These are phyloP conservation scores for Heliopora coerulea DNA, from an alignment of 92 coral and sea anemone genomes.

Conservation along the genomic window DNA sequence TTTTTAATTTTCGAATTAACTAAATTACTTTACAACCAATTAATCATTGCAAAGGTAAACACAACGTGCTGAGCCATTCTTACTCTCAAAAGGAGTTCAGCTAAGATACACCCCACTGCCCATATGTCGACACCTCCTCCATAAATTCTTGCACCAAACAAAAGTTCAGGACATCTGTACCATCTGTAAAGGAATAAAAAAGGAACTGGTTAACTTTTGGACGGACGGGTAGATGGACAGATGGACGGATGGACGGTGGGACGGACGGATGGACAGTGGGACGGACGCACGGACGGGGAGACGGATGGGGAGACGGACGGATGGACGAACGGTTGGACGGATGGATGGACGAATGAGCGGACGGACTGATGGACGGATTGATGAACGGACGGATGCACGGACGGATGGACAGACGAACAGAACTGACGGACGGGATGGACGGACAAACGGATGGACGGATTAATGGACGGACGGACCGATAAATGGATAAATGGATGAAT, in stretches of 20 bases:
- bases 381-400: no score
- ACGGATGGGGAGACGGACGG: not conserved
- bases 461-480: no score
- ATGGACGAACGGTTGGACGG: not conserved
- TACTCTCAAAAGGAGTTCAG: constrained; percentile 92
- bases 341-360: not conserved
- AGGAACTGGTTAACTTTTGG: not conserved
- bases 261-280: not conserved
- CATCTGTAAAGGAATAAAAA: constrained; percentile 49
- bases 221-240: not conserved
- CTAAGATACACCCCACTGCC: constrained; percentile 97
- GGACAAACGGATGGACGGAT: no score
- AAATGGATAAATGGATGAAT: no score
- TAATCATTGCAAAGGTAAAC: no score
- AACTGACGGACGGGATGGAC: no score
- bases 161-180: constrained; percentile 90
- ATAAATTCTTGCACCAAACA: constrained; percentile 97
- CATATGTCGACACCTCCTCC: constrained; percentile 99
- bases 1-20: no score
- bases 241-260: not conserved
- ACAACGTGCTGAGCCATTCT: no score
- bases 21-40: no score
- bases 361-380: no score
- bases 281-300: not conserved
- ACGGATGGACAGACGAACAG: no score